Evolutionary conservation across 1,140 invertebrate species (phyloP), one percentile per base, ranked within the genome.

Genomic region (Drosophila takahashii): DNA sequence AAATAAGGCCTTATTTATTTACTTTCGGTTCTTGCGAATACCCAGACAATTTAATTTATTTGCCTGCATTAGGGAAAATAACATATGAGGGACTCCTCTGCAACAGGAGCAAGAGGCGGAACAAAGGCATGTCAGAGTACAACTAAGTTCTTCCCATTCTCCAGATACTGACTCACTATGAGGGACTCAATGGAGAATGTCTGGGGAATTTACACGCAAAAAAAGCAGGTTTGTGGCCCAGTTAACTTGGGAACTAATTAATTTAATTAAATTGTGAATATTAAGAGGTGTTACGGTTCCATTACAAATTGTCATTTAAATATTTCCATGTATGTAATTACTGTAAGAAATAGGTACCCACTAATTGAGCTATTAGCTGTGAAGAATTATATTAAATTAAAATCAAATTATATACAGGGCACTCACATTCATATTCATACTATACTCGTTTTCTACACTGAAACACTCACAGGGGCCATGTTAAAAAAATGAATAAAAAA

Each of bases 51-150:
- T 77, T 77, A 77, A 77, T 77, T 77, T 77, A 77, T 77, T 77
- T 81, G 60, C 78, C 79, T 81, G 66, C 79, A 83, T 59, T 66
- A 52, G 78, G 61, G 58, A 75, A 81, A 83, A 74, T 69, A 72
- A 54, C 57, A 72, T 34, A 71, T 65, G 42, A 51, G 44, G 32
- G 26, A 41, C 7, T 15, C 13, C 36, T 39, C 6, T n/a, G 39
- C 8, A 27, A 34, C 39, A 36, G 45, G 26, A 51, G 67, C 48
- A 32, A 32, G 18, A 26, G 37, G 13, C 4, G 10, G 26, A 26
- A 45, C 41, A 39, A 39, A 48, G 37, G 59, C 45, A 57, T 34
- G 52, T 66, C 72, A 75, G 62, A 66, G 58, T 42, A 70, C 50
- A 52, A 61, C 34, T 34, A 53, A 47, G 47, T 51, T 53, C 34